Evolutionary conservation across 2,888 invertebrate genomes (phyloP), one percentile per base, ranked within the genome.

Genomic region (Biston stratarius): DNA sequence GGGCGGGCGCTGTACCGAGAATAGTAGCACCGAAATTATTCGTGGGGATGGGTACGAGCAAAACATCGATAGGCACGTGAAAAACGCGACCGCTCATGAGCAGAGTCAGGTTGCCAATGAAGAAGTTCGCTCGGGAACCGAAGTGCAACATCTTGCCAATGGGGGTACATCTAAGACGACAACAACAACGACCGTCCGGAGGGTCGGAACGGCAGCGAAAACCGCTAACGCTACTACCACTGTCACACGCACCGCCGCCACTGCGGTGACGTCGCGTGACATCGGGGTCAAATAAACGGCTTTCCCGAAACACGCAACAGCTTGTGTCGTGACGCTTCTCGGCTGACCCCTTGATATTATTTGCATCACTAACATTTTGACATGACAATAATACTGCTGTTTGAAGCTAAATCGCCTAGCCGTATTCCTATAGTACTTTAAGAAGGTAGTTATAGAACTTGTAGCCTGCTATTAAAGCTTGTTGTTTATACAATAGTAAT

Each of bases 81-180:
- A 83, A 64, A 88, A 85, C 49, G 83, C 86, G 0, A 87, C 77
- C 68, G 90, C 90, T 52, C 90, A 88, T 64, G 92, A 92, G 69
- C 87, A 81, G 15, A 87, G 79, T 51, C 86, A 90, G 68, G 78
- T 85, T 8, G 84, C 85, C 11, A 83, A 87, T 49, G 88, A 93
- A 71, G 89, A 91, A 79, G 90, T 92, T 1, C 83, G 84, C 5
- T 83, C 89, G 12, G 89, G 88, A 42, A 90, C 87, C 48, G 87
- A 92, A 61, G 89, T 92, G n/a, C 82, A 91, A 71, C 83, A 90
- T 44, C 82, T 92, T 63, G 82, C 89, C 6, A 89, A 93, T 70
- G 94, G 94, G 47, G 92, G 93, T 52, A 79, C 83, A 56, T 75
- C 90, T 40, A 91, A 87, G 71, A 92, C 91, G 3, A 94, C 92